Percentiles rank a stretch among this genome's conserved stretches.
phyloP scores from a whole-genome alignment of 2,113 vertebrate genomes.

The Physeter macrocephalus region DNA sequence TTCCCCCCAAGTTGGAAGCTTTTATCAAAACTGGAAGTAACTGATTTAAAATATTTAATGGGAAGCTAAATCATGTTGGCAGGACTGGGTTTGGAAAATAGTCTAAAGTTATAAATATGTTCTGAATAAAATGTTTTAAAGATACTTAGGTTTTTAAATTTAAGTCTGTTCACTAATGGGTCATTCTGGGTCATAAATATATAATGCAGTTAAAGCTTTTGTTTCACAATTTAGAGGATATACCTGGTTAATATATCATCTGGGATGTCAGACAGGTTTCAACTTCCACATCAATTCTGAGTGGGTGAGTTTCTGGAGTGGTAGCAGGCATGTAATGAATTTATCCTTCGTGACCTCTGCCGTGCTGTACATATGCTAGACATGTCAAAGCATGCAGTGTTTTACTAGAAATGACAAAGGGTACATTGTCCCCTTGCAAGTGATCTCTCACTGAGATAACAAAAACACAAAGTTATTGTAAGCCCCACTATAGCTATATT shows the following conservation, averaged over 20 bases:
- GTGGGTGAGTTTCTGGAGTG: neutral
- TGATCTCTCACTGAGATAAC: conserved; percentile 41
- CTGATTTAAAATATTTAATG: neutral
- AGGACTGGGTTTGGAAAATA: neutral
- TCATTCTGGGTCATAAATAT: neutral
- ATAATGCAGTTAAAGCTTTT: neutral
- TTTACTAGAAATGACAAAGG: conserved; percentile 6
- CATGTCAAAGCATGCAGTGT: neutral
- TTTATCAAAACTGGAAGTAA: neutral
- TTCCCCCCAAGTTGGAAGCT: neutral
- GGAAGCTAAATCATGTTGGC: neutral
- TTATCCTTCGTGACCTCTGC: neutral
- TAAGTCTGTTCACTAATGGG: neutral
- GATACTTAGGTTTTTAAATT: neutral
- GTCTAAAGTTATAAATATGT: neutral
- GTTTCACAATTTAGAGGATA: neutral
- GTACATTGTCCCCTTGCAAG: neutral
- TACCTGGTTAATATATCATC: neutral
- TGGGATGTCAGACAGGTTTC: neutral
- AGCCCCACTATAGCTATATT: neutral
- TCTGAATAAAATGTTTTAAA: neutral
- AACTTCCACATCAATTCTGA: neutral
- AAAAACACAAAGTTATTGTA: conserved; percentile 38
- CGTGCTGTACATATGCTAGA: neutral
- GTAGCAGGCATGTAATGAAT: neutral